Percentiles rank a stretch among this genome's conserved stretches.
Conservation (phyloP, 2,797 vertebrate species). For the Chloroceryle inda region DNA sequence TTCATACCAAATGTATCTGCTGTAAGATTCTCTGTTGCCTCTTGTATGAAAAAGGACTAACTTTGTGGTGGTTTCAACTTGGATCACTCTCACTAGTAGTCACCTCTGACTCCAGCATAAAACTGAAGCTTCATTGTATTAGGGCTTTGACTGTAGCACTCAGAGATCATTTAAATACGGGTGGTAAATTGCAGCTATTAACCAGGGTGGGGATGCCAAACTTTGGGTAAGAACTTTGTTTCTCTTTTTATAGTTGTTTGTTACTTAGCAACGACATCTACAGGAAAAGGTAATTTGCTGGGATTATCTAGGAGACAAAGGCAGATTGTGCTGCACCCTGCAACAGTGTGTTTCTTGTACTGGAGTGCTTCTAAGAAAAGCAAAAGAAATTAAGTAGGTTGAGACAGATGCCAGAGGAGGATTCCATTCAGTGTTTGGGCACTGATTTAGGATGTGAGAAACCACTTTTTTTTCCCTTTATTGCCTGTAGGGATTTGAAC, state of each 20-base stretch:
- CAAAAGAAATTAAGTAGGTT: background rate
- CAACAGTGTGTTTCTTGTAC: background rate
- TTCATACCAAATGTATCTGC: background rate
- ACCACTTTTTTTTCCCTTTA: background rate
- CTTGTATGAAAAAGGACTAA: background rate
- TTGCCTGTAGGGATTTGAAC: background rate
- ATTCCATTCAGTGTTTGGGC: background rate
- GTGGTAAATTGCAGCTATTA: background rate
- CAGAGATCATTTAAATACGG: background rate
- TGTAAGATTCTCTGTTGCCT: background rate
- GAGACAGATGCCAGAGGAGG: background rate
- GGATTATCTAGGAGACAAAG: background rate
- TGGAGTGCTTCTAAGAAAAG: background rate
- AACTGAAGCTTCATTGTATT: background rate
- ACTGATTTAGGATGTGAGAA: background rate
- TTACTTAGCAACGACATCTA: background rate
- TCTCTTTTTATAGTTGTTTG: background rate
- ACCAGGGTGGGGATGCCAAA: background rate
- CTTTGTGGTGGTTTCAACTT: background rate
- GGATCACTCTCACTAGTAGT: background rate
- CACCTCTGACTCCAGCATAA: background rate
- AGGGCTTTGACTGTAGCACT: background rate
- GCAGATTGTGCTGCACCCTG: background rate
- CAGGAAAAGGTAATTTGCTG: background rate
- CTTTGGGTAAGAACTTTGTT: background rate